Evolutionary conservation across 2,113 vertebrate species (phyloP).

Genomic region (Cettia cetti): DNA sequence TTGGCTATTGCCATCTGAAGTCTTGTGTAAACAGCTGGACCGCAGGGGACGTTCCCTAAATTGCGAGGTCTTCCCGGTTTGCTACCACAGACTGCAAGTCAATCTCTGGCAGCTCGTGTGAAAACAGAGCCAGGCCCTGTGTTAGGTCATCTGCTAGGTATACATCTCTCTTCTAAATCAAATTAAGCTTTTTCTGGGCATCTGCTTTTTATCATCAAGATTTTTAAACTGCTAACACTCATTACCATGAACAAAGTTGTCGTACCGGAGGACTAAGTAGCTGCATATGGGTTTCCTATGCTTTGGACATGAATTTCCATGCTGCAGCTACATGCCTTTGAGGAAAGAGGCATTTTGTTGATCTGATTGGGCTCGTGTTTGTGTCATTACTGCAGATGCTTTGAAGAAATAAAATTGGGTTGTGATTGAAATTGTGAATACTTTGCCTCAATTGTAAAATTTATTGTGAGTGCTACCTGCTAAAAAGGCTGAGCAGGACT

Average conservation of each 20-base stretch:
- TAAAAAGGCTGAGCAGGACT: background rate
- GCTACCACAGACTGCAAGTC: background rate
- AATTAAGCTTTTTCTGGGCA: background rate
- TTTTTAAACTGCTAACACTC: background rate
- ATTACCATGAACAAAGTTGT: background rate
- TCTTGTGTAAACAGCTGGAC: background rate
- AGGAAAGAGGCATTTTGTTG: background rate
- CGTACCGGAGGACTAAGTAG: slow-evolving; percentile 62
- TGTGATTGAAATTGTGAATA: background rate
- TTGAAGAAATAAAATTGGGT: background rate
- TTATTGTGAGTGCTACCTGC: background rate
- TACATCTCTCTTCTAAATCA: background rate
- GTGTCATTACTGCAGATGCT: background rate
- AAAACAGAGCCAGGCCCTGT: background rate
- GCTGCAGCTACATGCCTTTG: background rate
- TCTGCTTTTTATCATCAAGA: slow-evolving; percentile 22
- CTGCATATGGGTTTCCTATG: background rate
- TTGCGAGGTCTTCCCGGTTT: accelerated
- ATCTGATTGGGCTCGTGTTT: background rate
- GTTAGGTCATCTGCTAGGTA: background rate
- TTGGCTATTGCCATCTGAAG: background rate
- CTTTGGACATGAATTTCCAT: background rate
- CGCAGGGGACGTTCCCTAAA: background rate
- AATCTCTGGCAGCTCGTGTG: background rate
- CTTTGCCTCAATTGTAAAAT: background rate